Conservation (phyloP, 2,797 vertebrate species). For the Alca torda region DNA sequence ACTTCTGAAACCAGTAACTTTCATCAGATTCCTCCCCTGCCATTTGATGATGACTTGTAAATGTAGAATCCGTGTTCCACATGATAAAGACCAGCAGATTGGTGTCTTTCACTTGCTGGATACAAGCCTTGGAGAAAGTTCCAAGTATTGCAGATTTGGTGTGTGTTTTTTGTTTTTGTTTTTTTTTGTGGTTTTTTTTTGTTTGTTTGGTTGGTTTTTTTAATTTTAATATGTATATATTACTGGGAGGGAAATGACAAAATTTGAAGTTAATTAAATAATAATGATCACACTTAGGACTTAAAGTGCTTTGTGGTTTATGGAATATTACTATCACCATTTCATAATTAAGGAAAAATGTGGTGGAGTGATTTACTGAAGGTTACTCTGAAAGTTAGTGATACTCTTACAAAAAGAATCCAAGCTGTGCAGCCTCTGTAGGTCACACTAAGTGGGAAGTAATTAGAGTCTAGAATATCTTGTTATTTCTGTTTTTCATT, state of each 20-base stretch:
- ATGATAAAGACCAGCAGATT: neutral
- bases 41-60: neutral
- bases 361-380: neutral
- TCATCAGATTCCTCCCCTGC: neutral
- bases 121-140: neutral
- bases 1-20: neutral
- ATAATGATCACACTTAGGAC: neutral
- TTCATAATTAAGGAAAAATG: neutral
- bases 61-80: neutral
- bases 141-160: neutral
- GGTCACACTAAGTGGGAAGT: neutral
- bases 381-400: neutral
- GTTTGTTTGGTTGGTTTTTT: too few species aligned
- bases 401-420: neutral
- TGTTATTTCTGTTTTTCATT: neutral
- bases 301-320: neutral
- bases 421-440: neutral
- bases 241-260: neutral
- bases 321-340: neutral
- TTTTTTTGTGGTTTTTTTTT: neutral
- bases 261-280: neutral
- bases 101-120: neutral
- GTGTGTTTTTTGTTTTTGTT: neutral
- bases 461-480: neutral
- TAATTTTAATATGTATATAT: neutral